These are phyloP conservation scores for Nipponia nippon DNA, from an alignment of 2,113 vertebrate species.

Conservation along the genomic window DNA sequence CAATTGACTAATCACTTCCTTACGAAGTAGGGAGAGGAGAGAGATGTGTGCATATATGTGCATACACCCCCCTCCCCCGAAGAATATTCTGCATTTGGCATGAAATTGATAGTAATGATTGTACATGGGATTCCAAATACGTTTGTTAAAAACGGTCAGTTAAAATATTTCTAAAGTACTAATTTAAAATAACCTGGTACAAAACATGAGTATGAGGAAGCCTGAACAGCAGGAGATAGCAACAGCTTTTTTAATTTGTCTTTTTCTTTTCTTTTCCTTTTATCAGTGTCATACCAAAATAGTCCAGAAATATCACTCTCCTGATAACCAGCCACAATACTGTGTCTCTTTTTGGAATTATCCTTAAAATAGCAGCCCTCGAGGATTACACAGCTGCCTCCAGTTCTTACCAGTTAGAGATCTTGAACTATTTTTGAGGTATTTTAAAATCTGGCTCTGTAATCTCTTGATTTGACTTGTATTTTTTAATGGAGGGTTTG, in stretches of 20 bases:
- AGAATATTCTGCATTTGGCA: not conserved
- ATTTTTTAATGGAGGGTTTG: not conserved
- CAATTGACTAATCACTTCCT: not conserved
- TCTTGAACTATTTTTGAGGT: conserved; percentile 14
- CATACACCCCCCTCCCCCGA: fast-evolving
- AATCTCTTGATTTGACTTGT: conserved; percentile 41
- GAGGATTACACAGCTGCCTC: conserved; percentile 46
- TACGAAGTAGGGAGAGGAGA: not conserved
- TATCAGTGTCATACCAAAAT: not conserved
- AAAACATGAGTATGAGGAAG: not conserved
- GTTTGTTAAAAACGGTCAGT: not conserved
- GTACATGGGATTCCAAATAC: not conserved
- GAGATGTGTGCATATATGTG: not conserved
- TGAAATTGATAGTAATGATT: not conserved
- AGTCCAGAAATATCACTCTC: not conserved
- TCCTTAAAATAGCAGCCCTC: conserved; percentile 47
- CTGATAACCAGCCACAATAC: not conserved
- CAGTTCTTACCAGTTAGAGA: conserved; percentile 25
- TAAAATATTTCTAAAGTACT: not conserved
- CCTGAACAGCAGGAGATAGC: not conserved
- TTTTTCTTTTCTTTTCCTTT: not conserved
- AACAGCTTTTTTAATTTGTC: not conserved
- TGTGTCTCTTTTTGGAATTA: conserved; percentile 8
- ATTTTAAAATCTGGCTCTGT: conserved; percentile 33
- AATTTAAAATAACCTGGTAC: not conserved